phyloP scores from a whole-genome alignment of 2,888 invertebrate species.

The Idaea aversata region DNA sequence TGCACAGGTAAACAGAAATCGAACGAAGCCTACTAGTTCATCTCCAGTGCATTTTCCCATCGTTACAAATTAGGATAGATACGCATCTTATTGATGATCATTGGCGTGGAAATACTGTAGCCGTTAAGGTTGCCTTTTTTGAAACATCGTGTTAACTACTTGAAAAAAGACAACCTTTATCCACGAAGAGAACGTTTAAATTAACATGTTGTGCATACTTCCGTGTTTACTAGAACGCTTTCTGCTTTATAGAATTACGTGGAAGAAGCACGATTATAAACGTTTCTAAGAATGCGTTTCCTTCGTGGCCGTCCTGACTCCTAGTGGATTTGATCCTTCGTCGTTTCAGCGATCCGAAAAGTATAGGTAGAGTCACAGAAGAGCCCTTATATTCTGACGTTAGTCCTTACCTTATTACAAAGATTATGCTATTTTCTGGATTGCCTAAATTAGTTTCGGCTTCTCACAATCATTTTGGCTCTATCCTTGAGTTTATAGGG shows the following conservation, averaged over 20 bases:
- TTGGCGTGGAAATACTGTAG: too few species aligned
- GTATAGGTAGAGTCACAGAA: too few species aligned
- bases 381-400: too few species aligned
- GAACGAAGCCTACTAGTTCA: background rate
- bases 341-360: background rate
- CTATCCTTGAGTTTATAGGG: background rate
- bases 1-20: constrained; percentile 58
- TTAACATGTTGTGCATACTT: background rate
- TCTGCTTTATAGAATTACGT: background rate
- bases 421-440: background rate
- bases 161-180: background rate
- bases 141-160: background rate
- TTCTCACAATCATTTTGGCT: background rate
- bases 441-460: background rate
- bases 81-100: too few species aligned
- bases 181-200: background rate
- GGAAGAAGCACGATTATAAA: background rate
- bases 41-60: too few species aligned
- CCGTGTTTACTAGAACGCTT: background rate
- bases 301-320: background rate
- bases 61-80: too few species aligned
- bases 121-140: too few species aligned
- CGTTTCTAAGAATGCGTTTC: background rate
- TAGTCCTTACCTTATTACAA: background rate
- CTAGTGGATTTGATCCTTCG: too few species aligned